Conservation (phyloP, 2,797 vertebrate species). For the Lateolabrax maculatus region DNA sequence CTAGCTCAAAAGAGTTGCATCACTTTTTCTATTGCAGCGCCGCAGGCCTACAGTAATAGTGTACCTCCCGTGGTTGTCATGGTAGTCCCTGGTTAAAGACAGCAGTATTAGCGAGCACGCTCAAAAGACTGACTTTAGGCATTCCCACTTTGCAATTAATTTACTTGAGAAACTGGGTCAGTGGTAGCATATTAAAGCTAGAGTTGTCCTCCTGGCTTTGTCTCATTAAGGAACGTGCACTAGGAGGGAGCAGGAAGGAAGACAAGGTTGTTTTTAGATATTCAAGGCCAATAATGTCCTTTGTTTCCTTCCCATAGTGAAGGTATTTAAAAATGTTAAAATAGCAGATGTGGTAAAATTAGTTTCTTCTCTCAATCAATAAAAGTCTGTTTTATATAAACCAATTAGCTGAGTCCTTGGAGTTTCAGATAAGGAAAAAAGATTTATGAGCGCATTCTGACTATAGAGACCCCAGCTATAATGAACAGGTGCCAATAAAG, state of each 20-base stretch:
- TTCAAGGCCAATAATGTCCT: constrained; percentile 22
- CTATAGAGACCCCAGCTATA: background rate
- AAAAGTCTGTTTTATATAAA: background rate
- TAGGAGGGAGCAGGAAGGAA: constrained; percentile 40
- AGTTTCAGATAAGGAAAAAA: background rate
- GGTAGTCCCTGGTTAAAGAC: constrained; percentile 62
- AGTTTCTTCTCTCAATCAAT: background rate
- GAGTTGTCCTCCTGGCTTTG: constrained; percentile 62
- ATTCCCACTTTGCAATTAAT: constrained; percentile 71
- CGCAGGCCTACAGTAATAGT: constrained; percentile 31
- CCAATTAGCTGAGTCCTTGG: background rate
- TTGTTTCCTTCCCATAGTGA: constrained; percentile 24
- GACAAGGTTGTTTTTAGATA: constrained; percentile 49
- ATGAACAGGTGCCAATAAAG: background rate
- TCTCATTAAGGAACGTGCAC: constrained; percentile 50
- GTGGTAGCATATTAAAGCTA: constrained; percentile 64
- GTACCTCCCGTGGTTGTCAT: constrained; percentile 54
- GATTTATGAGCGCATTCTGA: background rate
- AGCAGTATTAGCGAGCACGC: constrained; percentile 29
- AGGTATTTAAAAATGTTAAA: constrained; percentile 4
- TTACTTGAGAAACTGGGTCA: constrained; percentile 82
- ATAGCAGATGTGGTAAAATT: background rate
- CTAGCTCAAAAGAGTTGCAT: constrained; percentile 67
- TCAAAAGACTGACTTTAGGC: constrained; percentile 76
- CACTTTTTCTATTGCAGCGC: constrained; percentile 45